Percentiles rank a stretch among this genome's conserved stretches.
These are phyloP conservation scores for Drosophila demipolita DNA, from an alignment of 2,888 invertebrate genomes.

Conservation along the genomic window DNA sequence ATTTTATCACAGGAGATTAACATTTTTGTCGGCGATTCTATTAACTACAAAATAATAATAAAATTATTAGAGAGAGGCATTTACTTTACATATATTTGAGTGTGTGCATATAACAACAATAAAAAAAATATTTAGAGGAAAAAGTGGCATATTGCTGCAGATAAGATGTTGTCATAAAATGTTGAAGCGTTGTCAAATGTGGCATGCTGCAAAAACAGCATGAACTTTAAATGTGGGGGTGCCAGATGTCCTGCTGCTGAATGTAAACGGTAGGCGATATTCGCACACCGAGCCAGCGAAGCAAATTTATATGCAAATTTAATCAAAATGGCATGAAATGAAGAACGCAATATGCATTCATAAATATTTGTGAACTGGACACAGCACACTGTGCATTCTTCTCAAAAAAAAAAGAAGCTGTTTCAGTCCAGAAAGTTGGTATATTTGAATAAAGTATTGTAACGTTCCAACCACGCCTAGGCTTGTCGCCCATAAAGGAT, in stretches of 20 bases:
- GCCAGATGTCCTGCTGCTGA: constrained; percentile 11
- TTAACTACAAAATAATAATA: neutral
- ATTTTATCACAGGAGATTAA: neutral
- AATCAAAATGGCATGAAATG: constrained; percentile 22
- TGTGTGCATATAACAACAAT: neutral
- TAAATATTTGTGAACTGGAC: constrained; percentile 3
- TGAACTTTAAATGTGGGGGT: neutral
- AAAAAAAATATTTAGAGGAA: neutral
- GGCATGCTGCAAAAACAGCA: constrained; percentile 7
- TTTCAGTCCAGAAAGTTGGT: neutral
- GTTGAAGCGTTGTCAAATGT: constrained; percentile 16
- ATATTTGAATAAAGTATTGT: neutral
- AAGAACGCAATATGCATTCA: constrained; percentile 5
- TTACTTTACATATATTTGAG: too few species aligned
- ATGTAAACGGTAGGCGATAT: constrained; percentile 18
- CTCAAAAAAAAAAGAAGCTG: too few species aligned
- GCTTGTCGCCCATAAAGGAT: neutral
- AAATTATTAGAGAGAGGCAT: neutral
- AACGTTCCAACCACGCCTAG: neutral
- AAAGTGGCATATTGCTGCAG: constrained; percentile 2
- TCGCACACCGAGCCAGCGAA: constrained; percentile 6
- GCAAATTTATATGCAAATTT: constrained; percentile 32
- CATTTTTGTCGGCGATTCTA: neutral
- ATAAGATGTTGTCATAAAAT: constrained; percentile 17
- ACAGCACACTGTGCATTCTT: neutral